Base-by-base conservation (phyloP, 2,888 invertebrate genomes). In the Plusia festucae region DNA sequence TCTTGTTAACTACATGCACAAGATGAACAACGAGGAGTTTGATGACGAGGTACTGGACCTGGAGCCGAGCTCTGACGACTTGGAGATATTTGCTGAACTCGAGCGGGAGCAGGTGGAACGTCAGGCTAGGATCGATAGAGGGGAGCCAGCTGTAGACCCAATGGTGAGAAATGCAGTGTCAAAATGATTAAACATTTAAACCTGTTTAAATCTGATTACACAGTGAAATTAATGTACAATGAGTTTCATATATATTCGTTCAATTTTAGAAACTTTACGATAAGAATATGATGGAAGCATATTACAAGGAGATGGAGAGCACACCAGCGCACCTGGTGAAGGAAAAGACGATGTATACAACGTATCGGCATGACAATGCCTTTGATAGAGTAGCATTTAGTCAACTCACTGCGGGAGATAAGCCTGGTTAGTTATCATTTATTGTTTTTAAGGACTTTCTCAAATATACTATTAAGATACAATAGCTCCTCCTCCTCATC, bases 121-220 rank as follows among this genome's bases (percentile, higher is more conserved):
- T 24, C 88, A 93, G 56, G 93, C 92, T 1, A 90, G 94, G 76
- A 89, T 94, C 15, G 92, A 89, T 2, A 86, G 93, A n/a, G 94
- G 94, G 24, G 93, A 93, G 58, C 91, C 93, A 0, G 87, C 93
- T 56, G 89, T 94, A 11, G 93, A 94, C 72, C 93, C 94, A 6
- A 92, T 93, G 93, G 94, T 92, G 77, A 32, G 9, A 30, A 30
- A 9, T 1, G 9, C 30, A 30, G 1, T 30, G 30, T 9, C 30
- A 30, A 30, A 30, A 9, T 30, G n/a, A n/a, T n/a, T n/a, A 9
- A 30, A 30, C 8, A 30, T 9, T 30, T 30, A n/a, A n/a, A n/a
- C n/a, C n/a, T n/a, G n/a, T n/a, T n/a, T n/a, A n/a, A n/a, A n/a
- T n/a, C n/a, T n/a, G n/a, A n/a, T n/a, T n/a, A n/a, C n/a, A n/a